Conservation (phyloP, 2,113 vertebrate species). For the Microcebus murinus region DNA sequence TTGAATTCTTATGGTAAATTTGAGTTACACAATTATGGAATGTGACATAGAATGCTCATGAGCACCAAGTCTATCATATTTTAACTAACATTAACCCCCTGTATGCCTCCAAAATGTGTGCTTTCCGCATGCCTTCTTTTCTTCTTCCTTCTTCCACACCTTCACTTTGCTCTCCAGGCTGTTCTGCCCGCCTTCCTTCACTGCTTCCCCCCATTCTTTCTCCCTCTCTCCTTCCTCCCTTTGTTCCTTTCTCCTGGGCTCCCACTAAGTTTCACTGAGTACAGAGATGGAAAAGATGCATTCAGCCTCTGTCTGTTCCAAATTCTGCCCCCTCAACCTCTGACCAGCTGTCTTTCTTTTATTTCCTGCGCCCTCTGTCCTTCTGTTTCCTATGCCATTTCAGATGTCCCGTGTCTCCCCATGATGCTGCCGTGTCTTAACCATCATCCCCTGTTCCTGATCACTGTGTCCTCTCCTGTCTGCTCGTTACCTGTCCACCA, state of each 20-base stretch:
- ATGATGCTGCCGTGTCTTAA: not conserved
- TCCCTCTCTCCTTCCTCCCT: not conserved
- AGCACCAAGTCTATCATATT: not conserved
- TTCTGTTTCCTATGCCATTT: conserved; percentile 72
- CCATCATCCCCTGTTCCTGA: not conserved
- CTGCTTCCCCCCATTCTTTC: not conserved
- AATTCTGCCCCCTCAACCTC: conserved; percentile 72
- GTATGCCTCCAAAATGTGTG: not conserved
- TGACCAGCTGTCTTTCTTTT: conserved; percentile 72
- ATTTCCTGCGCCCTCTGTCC: conserved; percentile 60
- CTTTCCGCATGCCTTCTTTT: not conserved
- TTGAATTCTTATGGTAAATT: not conserved
- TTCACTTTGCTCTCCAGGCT: not conserved
- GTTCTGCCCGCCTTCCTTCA: not conserved
- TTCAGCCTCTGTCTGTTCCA: conserved; percentile 43
- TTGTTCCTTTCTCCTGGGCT: not conserved
- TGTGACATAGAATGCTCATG: not conserved
- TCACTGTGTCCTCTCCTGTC: not conserved
- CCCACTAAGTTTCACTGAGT: conserved; percentile 5
- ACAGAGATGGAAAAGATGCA: conserved; percentile 6
- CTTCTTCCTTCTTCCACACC: not conserved
- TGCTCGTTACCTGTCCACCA: not conserved
- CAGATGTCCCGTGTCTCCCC: not conserved
- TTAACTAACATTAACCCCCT: not conserved
- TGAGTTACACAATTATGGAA: not conserved